phyloP scores from a whole-genome alignment of 2,113 vertebrate genomes.

The Thunnus thynnus region DNA sequence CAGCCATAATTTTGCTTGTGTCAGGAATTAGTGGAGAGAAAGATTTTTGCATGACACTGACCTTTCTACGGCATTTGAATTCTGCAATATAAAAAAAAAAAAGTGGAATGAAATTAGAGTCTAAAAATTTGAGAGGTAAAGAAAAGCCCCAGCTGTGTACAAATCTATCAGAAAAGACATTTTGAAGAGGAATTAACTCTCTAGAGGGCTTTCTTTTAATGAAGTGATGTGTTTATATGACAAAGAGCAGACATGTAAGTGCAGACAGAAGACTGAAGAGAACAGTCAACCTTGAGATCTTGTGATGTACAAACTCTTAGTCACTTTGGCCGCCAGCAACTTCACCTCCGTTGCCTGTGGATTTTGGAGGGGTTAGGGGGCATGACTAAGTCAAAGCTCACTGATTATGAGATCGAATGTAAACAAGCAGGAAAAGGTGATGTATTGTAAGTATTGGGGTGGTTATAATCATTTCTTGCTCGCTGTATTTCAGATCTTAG shows the following conservation, averaged over 20 bases:
- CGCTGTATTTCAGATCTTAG: constrained; percentile 57
- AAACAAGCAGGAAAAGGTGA: constrained; percentile 53
- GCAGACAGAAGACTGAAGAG: constrained; percentile 23
- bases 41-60: background rate
- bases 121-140: constrained; percentile 19
- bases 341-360: constrained; percentile 43
- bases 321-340: constrained; percentile 29
- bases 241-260: constrained; percentile 18
- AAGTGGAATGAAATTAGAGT: background rate
- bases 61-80: constrained; percentile 2
- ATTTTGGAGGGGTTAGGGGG: constrained; percentile 60
- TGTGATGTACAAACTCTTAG: constrained; percentile 32
- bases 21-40: no score
- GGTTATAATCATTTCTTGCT: constrained; percentile 54
- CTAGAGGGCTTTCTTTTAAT: constrained; percentile 30
- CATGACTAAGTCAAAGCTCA: constrained; percentile 64
- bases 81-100: background rate
- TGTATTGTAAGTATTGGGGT: constrained; percentile 35
- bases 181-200: constrained; percentile 32
- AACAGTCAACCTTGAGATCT: constrained; percentile 31
- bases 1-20: no score
- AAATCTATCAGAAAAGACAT: constrained; percentile 37
- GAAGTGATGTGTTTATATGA: constrained; percentile 9
- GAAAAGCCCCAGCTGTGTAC: constrained; percentile 40
- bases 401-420: constrained; percentile 70